These are phyloP conservation scores for Pipra filicauda DNA, from an alignment of 2,113 vertebrate species.

Conservation along the genomic window DNA sequence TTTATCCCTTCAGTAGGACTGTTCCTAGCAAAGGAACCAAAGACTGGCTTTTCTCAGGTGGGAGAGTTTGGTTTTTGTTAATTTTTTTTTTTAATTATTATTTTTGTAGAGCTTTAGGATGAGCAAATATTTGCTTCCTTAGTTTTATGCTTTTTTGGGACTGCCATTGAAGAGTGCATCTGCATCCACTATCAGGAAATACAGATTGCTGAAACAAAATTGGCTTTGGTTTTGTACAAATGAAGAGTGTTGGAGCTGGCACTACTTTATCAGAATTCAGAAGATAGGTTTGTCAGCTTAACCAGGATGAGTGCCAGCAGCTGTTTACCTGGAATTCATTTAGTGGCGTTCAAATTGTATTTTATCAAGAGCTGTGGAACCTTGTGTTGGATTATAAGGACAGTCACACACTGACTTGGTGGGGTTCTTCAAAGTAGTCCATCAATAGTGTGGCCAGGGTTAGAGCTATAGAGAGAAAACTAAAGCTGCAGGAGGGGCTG, in stretches of 20 bases:
- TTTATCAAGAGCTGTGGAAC: neutral
- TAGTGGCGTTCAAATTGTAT: neutral
- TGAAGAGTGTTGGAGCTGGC: neutral
- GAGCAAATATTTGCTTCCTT: neutral
- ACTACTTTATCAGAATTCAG: neutral
- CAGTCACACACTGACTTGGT: neutral
- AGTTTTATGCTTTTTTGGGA: neutral
- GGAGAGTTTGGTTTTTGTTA: neutral
- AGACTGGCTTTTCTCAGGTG: neutral
- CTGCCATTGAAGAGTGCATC: neutral
- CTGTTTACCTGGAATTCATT: slow-evolving; percentile 6
- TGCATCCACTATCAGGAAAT: neutral
- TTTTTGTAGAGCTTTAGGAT: neutral
- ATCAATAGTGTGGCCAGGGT: neutral
- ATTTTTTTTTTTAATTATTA: neutral
- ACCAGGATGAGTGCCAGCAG: neutral
- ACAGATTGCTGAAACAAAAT: neutral
- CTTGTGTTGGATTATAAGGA: neutral
- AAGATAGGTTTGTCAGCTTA: slow-evolving; percentile 15
- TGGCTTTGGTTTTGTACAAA: neutral
- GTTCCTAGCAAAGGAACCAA: neutral
- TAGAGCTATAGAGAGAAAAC: neutral
- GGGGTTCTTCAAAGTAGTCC: neutral
- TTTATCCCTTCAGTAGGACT: neutral
- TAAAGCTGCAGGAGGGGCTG: neutral